Conservation (phyloP, 2,797 vertebrate species). For the Tympanoctomys barrerae region DNA sequence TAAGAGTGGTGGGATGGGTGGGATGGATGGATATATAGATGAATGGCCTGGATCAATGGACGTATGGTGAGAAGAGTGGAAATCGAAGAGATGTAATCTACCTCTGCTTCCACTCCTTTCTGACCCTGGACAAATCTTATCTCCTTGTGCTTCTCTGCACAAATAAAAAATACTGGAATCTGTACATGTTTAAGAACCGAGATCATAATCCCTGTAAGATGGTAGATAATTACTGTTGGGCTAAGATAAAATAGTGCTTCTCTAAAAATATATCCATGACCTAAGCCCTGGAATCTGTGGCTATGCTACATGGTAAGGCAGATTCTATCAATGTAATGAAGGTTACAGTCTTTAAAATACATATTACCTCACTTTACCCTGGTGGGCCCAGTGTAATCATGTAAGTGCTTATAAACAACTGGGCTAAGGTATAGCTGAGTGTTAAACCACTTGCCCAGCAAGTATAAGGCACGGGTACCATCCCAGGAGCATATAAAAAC, state of each 20-base stretch:
- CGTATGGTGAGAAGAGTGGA: not conserved
- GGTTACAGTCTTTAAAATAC: constrained; percentile 27
- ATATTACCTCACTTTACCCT: not conserved
- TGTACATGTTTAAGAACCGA: not conserved
- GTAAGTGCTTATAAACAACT: not conserved
- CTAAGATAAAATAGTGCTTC: constrained; percentile 42
- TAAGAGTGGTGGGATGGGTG: constrained; percentile 2
- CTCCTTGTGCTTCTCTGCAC: not conserved
- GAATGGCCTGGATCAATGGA: not conserved
- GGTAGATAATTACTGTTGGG: not conserved
- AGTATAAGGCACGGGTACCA: not conserved
- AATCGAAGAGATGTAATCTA: not conserved
- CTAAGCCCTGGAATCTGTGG: not conserved
- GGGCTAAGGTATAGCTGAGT: not conserved
- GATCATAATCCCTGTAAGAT: not conserved
- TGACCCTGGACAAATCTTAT: not conserved
- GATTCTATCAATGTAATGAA: constrained; percentile 12
- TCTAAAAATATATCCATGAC: not conserved
- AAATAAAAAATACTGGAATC: not conserved
- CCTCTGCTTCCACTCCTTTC: constrained; percentile 1
- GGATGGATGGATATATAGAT: not conserved
- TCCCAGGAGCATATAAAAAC: not conserved
- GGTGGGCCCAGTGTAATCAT: not conserved
- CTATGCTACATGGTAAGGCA: not conserved
- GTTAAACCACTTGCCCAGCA: not conserved